Conservation (phyloP, 2,888 invertebrate species). For the Cheilosia vulpina region DNA sequence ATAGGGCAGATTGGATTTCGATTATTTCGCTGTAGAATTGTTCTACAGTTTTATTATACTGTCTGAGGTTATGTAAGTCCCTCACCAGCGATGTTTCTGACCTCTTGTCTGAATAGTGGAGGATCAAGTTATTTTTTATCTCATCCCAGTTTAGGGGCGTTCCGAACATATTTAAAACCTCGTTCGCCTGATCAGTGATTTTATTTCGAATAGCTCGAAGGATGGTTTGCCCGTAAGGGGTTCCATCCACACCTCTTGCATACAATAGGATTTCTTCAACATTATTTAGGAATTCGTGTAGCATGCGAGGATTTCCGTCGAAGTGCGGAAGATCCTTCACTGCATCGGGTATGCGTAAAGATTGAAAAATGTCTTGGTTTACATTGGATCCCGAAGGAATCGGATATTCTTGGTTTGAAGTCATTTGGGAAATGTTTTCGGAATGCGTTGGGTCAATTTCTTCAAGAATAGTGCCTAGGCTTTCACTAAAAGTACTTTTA, state of each 20-base stretch:
- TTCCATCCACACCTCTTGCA: slow-evolving; percentile 16
- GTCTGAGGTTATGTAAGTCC: slow-evolving; percentile 25
- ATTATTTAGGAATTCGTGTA: slow-evolving; percentile 12
- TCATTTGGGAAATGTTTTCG: not conserved
- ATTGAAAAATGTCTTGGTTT: not conserved
- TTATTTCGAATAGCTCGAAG: slow-evolving; percentile 53
- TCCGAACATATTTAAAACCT: slow-evolving; percentile 63
- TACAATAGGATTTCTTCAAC: slow-evolving; percentile 45
- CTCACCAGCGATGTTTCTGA: slow-evolving; percentile 45
- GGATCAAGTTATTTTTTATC: slow-evolving; percentile 42
- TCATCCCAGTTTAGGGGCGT: slow-evolving; percentile 55
- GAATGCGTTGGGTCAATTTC: not conserved
- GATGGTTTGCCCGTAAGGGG: slow-evolving; percentile 21
- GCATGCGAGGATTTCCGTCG: slow-evolving; percentile 33
- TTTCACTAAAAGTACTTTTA: not conserved
- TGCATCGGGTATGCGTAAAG: slow-evolving; percentile 54
- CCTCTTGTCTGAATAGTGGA: slow-evolving; percentile 55
- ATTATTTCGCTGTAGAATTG: slow-evolving; percentile 59
- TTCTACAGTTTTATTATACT: not conserved
- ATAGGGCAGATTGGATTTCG: slow-evolving; percentile 54
- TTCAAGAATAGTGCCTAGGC: not conserved
- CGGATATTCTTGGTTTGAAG: not conserved
- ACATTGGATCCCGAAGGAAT: not conserved
- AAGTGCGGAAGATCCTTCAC: slow-evolving; percentile 53
- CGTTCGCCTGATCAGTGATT: slow-evolving; percentile 50